Percentiles rank a stretch among this genome's conserved stretches.
Evolutionary conservation across 64 coral and sea anemone species (phyloP).

Genomic region (Montipora cactus): DNA sequence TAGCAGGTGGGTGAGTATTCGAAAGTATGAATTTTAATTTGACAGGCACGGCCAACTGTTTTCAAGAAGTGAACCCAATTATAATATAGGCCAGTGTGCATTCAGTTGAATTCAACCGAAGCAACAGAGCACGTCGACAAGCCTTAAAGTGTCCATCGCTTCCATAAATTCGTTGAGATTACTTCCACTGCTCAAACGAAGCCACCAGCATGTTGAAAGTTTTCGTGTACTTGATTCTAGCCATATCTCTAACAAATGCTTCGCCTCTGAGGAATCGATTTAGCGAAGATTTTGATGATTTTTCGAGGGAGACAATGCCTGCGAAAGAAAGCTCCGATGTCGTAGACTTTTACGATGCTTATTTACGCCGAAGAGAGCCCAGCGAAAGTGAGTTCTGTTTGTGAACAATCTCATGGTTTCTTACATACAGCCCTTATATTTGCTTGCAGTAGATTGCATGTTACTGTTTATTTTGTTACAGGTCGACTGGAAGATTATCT

Average conservation of each 20-base stretch:
- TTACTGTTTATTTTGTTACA: constrained; percentile 25
- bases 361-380: constrained; percentile 2
- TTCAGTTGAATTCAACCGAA: not conserved
- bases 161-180: not conserved
- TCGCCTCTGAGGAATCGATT: not conserved
- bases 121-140: not conserved
- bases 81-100: not conserved
- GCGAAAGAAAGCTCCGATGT: not conserved
- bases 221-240: not conserved
- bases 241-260: constrained; percentile 1
- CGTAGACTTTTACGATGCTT: not conserved
- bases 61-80: not conserved
- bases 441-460: not conserved
- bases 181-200: not conserved
- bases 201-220: constrained; percentile 20
- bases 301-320: not conserved
- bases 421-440: not conserved
- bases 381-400: not conserved
- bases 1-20: constrained; percentile 15
- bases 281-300: constrained; percentile 7
- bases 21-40: constrained; percentile 33
- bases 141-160: too few relatives aligned
- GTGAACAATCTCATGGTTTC: not conserved
- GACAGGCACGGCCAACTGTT: not conserved
- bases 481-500: not conserved